Evolutionary conservation across 2,888 invertebrate genomes (phyloP), one percentile per base, ranked within the genome.

Genomic region (Eupithecia abbreviata): DNA sequence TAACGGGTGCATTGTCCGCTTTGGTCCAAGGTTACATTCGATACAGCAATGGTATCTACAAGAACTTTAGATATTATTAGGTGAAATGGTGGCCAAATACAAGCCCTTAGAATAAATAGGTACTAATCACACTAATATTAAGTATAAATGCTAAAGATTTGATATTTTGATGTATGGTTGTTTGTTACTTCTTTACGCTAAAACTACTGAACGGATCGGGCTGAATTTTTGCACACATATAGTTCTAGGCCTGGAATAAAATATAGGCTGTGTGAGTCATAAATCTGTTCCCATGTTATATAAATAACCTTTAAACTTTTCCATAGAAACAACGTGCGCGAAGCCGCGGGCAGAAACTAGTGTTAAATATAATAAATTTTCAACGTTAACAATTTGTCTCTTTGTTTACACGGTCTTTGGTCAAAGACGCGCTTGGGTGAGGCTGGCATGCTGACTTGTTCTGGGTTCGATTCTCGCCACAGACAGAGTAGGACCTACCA

Each of bases 1-100:
- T 81, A 81, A 77, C 72, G 77, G 72, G 79, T 79, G 79, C 80
- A 79, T 78, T 81, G 79, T 73, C 79, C 81, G 66, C 76, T 72
- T 71, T 74, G 47, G 76, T n/a, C 72, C 81, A 81, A 79, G 81
- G 81, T 78, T 79, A 55, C 55, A 58, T 30, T 51, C 41, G 43
- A 9, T 69, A 43, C 74, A 68, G 67, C 41, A 42, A 66, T 42
- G 6, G 65, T 45, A 45, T 7, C 7, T 66, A 66, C 42, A 66
- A 42, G 42, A 7, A 7, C 7, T 65, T 66, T 41, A 42, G 13
- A 5, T 66, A 65, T 10, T n/a, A n/a, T 58, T 18, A 58, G 2
- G 55, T 55, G 18, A 58, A 9, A 18, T 58, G 18, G 18, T 3
- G 58, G 18, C 9, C 58, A 58, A 10, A 58, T 18, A 3, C 55